Evolutionary conservation across 2,888 invertebrate species (phyloP).

Genomic region (Andrena haemorrhoa): DNA sequence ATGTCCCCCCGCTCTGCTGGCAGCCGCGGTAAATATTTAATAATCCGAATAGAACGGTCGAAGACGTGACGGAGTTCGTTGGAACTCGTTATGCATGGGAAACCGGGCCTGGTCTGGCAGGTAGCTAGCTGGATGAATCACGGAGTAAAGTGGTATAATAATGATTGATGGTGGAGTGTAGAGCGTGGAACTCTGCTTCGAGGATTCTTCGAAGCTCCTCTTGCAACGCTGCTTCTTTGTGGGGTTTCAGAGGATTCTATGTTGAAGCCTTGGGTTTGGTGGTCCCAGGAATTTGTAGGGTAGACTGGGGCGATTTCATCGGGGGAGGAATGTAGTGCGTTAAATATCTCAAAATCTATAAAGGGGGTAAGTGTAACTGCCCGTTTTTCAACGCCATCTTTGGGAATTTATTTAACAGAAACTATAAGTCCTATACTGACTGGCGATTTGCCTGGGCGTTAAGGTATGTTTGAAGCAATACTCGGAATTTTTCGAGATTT

Average conservation of each 20-base stretch:
- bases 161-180: background rate
- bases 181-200: background rate
- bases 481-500: too few relatives aligned
- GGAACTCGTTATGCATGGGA: conserved; percentile 8
- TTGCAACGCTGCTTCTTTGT: background rate
- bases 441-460: too few relatives aligned
- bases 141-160: background rate
- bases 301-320: too few relatives aligned
- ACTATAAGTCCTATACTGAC: too few relatives aligned
- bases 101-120: background rate
- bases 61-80: conserved; percentile 4
- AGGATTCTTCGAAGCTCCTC: background rate
- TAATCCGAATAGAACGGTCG: conserved; percentile 5
- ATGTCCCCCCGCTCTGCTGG: conserved; percentile 34
- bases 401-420: too few relatives aligned
- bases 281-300: too few relatives aligned
- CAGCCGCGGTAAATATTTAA: conserved; percentile 34
- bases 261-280: background rate
- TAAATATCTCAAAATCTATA: too few relatives aligned
- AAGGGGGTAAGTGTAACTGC: too few relatives aligned
- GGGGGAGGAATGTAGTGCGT: too few relatives aligned
- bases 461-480: too few relatives aligned
- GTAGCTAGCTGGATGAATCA: conserved; percentile 15
- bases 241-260: background rate
- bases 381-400: too few relatives aligned